Evolutionary conservation across 2,113 vertebrate species (phyloP).

Genomic region (Choloepus hoffmanni): DNA sequence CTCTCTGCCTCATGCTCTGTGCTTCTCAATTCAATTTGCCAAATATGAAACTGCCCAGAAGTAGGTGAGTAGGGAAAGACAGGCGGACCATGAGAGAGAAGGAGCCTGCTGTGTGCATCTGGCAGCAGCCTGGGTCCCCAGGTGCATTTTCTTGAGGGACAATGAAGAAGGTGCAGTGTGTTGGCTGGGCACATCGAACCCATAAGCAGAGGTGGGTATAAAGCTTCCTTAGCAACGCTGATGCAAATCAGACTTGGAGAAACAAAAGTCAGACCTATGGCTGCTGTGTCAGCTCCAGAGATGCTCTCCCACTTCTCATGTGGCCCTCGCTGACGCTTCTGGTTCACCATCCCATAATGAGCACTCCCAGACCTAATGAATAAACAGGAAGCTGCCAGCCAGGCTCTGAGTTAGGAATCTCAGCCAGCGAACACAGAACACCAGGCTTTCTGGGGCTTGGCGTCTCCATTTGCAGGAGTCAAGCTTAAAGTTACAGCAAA

Average conservation of each 20-base stretch:
- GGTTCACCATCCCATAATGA: constrained; percentile 54
- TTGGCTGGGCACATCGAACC: rapidly evolving
- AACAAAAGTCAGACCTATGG: not conserved
- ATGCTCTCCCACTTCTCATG: not conserved
- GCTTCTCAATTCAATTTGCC: not conserved
- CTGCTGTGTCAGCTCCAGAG: constrained; percentile 42
- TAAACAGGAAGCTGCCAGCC: constrained; percentile 16
- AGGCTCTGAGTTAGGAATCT: not conserved
- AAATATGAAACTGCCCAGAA: not conserved
- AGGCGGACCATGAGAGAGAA: not conserved
- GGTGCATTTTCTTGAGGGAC: not conserved
- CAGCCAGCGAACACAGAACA: not conserved
- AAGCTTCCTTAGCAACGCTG: not conserved
- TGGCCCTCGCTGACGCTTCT: not conserved
- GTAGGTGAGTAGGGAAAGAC: not conserved
- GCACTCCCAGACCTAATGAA: not conserved
- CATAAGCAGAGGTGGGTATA: not conserved
- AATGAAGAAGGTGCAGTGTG: not conserved
- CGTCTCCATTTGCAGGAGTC: not conserved
- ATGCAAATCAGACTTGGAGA: constrained; percentile 53
- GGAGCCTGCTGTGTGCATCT: not conserved
- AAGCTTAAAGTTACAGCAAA: not conserved
- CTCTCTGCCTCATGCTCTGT: not conserved
- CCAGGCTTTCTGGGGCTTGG: not conserved
- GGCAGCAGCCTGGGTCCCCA: not conserved